A percentile compares a stretch with the other conserved stretches of the same genome.
Conservation (phyloP, 2,888 invertebrate genomes). For the Morinoia aosen region DNA sequence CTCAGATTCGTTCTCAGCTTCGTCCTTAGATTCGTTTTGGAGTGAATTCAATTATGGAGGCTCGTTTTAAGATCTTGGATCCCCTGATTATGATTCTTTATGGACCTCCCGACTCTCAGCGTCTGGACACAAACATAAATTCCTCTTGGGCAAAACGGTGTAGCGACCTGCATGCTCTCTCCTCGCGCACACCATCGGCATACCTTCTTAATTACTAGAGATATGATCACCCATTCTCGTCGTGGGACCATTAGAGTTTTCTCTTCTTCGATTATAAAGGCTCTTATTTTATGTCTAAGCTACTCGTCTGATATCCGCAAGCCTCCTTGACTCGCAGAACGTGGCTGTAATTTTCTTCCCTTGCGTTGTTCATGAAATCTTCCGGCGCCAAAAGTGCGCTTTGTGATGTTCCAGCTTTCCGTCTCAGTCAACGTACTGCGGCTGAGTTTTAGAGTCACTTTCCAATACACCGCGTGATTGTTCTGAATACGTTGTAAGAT, state of each 20-base stretch:
- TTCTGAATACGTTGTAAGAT: too few species aligned
- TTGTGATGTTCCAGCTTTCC: neutral
- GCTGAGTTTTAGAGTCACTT: too few species aligned
- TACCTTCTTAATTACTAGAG: slow-evolving; percentile 4
- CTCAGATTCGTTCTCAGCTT: neutral
- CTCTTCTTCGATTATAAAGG: neutral
- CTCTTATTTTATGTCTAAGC: neutral
- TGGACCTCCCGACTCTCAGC: neutral
- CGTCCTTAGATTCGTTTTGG: neutral
- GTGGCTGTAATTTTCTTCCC: neutral
- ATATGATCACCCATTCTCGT: slow-evolving; percentile 17
- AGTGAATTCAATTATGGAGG: neutral
- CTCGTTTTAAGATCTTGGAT: slow-evolving; percentile 9
- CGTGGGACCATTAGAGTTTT: neutral
- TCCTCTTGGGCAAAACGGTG: neutral
- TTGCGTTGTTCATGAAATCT: neutral
- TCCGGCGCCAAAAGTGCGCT: neutral
- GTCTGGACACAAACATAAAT: neutral
- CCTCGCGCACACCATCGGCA: neutral
- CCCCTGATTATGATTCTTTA: slow-evolving; percentile 4
- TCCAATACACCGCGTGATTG: too few species aligned
- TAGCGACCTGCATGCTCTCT: neutral
- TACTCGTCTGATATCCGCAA: neutral
- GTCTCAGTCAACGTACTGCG: neutral
- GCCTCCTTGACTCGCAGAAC: neutral